Evolutionary conservation across 37 sponge, comb jelly and placozoan genomes (phyloP), one percentile per base, ranked within the genome.

Genomic region (Spongilla lacustris): DNA sequence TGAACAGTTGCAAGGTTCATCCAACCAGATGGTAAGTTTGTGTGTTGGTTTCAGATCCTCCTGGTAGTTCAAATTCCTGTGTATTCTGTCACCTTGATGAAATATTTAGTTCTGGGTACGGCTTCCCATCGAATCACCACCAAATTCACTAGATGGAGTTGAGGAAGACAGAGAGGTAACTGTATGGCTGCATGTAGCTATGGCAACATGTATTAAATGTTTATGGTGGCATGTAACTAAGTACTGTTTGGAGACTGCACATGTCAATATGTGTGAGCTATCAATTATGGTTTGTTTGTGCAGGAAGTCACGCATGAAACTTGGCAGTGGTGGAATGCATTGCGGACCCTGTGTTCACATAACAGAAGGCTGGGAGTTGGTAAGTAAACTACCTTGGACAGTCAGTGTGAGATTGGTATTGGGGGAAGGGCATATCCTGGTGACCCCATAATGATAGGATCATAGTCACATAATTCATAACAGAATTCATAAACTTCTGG

Each of bases 261-360:
- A 10, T 46, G 46, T 8, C 46, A 46, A 46, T 46, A 8, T 46
- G 46, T 46, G 80, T 81, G 46, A 46, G 8, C 4, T 46, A 10
- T 46, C 8, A 10, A 46, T 8, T 46, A 46, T 46, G 8, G 8
- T 46, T 46, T 24, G 10, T 30, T 73, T 32, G 48, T 23, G 9
- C 23, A 73, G 67, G 82, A 33, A 19, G 9, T 1, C 8, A 27
- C 24, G 25, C 91, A 89, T 73, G 93, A 92, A 22, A 69, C 98
- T 0, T 97, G 98, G 98, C 81, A 95, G 66, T 95, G 95, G 94
- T 97, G 98, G 98, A 97, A 95, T 70, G 88, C 71, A 29, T 81
- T 97, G 49, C 50, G 94, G 14, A 84, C 85, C 5, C 82, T 97
- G 38, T 97, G 96, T 77, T 75, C 58, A 8, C 34, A 83, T 48